Percentiles rank a stretch among this genome's conserved stretches.
Conservation (phyloP, 2,113 vertebrate genomes). For the Urocitellus parryii region DNA sequence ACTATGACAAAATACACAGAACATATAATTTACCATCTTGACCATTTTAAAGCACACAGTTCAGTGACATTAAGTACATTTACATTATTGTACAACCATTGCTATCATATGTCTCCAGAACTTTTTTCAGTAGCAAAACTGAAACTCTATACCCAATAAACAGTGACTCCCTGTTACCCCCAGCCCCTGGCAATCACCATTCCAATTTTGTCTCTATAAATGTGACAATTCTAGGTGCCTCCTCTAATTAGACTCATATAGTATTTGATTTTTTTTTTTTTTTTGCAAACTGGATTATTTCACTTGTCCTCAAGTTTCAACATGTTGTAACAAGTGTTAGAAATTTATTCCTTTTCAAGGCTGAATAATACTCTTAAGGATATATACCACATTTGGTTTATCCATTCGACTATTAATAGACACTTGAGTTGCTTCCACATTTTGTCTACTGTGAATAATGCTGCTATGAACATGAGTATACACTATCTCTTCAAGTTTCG, state of each 20-base stretch:
- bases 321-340: not conserved
- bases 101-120: not conserved
- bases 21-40: not conserved
- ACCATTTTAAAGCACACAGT: not conserved
- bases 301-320: not conserved
- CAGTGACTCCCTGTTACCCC: accelerated
- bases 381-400: not conserved
- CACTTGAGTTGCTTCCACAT: not conserved
- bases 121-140: not conserved
- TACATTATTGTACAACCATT: accelerated
- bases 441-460: not conserved
- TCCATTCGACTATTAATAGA: accelerated
- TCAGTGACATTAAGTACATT: not conserved
- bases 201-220: not conserved
- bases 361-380: not conserved
- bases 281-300: not conserved
- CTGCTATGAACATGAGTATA: not conserved
- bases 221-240: not conserved
- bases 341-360: not conserved
- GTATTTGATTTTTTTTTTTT: too few species aligned
- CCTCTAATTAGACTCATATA: not conserved
- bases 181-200: not conserved
- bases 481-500: not conserved
- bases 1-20: not conserved
- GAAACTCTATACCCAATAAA: not conserved